A percentile compares a stretch with the other conserved stretches of the same genome.
These are phyloP conservation scores for Rhinolophus sinicus DNA, from an alignment of 2,113 vertebrate species.

Conservation along the genomic window DNA sequence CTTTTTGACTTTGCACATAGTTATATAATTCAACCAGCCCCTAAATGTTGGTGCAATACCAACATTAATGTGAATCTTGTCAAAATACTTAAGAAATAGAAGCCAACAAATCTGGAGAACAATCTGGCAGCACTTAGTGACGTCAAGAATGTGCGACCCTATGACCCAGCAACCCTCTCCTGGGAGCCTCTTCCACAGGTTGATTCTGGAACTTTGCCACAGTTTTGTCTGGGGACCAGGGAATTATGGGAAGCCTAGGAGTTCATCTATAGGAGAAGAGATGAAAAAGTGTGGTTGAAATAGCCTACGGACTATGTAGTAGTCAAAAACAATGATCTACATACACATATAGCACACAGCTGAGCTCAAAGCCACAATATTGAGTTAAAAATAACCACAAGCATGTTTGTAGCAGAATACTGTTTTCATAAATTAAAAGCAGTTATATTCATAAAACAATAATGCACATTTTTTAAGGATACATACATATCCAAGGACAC, in stretches of 20 bases:
- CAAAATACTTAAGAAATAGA: conserved; percentile 46
- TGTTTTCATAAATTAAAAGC: conserved; percentile 19
- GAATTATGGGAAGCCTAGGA: neutral
- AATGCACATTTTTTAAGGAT: neutral
- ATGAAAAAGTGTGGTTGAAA: neutral
- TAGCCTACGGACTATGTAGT: neutral
- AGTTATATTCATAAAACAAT: neutral
- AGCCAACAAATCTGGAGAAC: neutral
- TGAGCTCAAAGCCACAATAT: neutral
- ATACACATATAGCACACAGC: neutral
- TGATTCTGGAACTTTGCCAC: neutral
- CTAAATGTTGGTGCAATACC: neutral
- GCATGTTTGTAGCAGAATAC: neutral
- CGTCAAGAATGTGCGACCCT: neutral
- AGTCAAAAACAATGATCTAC: neutral
- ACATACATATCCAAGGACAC: neutral
- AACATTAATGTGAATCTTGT: neutral
- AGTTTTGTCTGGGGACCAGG: neutral
- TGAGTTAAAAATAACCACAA: neutral
- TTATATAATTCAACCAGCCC: conserved; percentile 6
- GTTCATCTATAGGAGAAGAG: neutral
- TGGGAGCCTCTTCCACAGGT: neutral
- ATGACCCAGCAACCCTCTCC: neutral
- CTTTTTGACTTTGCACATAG: neutral
- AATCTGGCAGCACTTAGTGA: conserved; percentile 31